Conservation (phyloP, 2,113 vertebrate genomes). For the Melanotaenia duboulayi region DNA sequence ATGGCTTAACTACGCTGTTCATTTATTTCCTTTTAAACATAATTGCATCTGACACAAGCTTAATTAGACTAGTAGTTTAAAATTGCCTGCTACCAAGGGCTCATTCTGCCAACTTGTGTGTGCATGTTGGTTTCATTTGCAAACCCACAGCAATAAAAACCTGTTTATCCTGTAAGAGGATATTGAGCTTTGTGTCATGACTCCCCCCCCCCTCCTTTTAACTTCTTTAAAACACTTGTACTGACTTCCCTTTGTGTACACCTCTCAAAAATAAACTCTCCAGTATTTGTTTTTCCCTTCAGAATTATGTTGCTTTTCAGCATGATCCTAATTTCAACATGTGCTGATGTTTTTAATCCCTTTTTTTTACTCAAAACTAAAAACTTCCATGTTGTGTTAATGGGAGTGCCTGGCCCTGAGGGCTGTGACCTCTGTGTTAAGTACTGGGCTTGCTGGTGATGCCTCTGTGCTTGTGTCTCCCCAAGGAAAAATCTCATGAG, state of each 20-base stretch:
- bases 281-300: background rate
- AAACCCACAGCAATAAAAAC: conserved; percentile 69
- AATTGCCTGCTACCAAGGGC: conserved; percentile 51
- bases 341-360: background rate
- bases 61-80: conserved; percentile 63
- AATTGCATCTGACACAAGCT: conserved; percentile 58
- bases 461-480: conserved; percentile 30
- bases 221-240: conserved; percentile 34
- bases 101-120: conserved; percentile 26
- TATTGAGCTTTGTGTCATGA: conserved; percentile 60
- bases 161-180: conserved; percentile 76
- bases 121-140: conserved; percentile 26
- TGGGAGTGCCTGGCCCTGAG: conserved; percentile 22
- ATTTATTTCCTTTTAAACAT: conserved; percentile 56
- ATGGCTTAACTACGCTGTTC: conserved; percentile 31
- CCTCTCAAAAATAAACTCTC: conserved; percentile 10
- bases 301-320: background rate
- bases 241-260: conserved; percentile 28
- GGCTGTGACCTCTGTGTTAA: conserved; percentile 34
- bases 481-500: conserved; percentile 11
- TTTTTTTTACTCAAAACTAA: conserved; percentile 6
- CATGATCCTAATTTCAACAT: background rate
- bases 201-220: conserved; percentile 36
- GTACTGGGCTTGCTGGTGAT: conserved; percentile 38
- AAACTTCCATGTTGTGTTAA: background rate